Evolutionary conservation across 2,888 invertebrate species (phyloP).

Genomic region (Hemithea aestivaria): DNA sequence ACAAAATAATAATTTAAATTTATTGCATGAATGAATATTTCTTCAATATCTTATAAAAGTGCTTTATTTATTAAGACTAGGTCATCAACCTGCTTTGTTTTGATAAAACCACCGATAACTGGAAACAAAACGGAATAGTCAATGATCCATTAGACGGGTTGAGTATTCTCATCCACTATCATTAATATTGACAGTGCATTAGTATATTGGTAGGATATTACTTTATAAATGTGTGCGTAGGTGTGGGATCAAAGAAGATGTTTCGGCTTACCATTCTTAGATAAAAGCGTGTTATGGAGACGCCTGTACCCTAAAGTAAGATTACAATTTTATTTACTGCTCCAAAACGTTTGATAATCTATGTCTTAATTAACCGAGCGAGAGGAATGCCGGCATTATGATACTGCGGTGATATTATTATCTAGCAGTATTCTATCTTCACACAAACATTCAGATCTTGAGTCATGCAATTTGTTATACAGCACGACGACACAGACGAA

Average conservation of each 20-base stretch:
- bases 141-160: conserved; percentile 35
- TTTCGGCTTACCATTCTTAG: conserved; percentile 61
- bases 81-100: conserved; percentile 22
- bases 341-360: conserved; percentile 76
- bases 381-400: conserved; percentile 52
- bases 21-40: too few species aligned
- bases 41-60: too few species aligned
- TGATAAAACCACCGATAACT: conserved; percentile 35
- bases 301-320: conserved; percentile 67
- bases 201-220: conserved; percentile 63
- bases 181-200: conserved; percentile 74
- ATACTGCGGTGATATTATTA: too few species aligned
- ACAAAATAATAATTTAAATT: too few species aligned
- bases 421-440: too few species aligned
- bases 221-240: conserved; percentile 62
- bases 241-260: conserved; percentile 74
- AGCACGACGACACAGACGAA: too few species aligned
- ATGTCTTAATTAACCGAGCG: conserved; percentile 78
- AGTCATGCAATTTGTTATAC: too few species aligned
- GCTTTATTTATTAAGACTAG: too few species aligned
- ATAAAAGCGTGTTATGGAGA: conserved; percentile 71
- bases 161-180: conserved; percentile 39
- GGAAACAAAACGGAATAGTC: conserved; percentile 44
- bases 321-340: conserved; percentile 78
- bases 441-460: too few species aligned